Base-by-base conservation (phyloP, 2,888 invertebrate genomes). In the Minunthozetes semirufus region DNA sequence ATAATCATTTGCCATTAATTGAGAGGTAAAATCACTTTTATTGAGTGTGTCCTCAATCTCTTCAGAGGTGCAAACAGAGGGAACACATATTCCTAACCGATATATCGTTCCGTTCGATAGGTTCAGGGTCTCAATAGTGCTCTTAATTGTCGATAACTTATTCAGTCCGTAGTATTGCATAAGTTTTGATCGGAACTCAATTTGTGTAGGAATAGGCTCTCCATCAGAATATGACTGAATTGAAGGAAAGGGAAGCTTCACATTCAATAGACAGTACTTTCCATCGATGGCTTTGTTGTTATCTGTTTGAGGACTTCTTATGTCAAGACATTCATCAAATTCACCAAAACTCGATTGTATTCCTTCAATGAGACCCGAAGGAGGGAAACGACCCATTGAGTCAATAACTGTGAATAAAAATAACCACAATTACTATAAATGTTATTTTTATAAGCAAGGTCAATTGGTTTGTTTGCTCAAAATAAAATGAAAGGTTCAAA, bases 291-390 rank as follows among this genome's bases (percentile, higher is more conserved):
- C 71, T 19, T 53, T 70, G 17, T 27, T 53, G 22, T 25, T 0
- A 5, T 50, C n/a, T 27, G 25, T 63, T 15, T 46, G n/a, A 17
- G 70, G 74, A 70, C 50, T 46, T 27, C 48, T 68, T 13, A 74
- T 53, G 29, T 71, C 27, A 15, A 74, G 19, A 56, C 74, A 74
- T 42, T 74, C 74, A 25, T 74, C 74, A 25, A 25, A 74, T 74
- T 74, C 74, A 25, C 74, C 74, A 56, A 74, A 74, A 74, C 74
- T 74, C 9, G 74, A 74, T 22, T 50, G 50, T n/a, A 48, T 59
- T 6, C 74, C 74, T 33, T 59, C 46, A 29, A 70, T 15, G 25
- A 70, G 50, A 27, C 74, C 74, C 6, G 53, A 17, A 19, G 68
- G 70, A n/a, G 74, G 74, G 38, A 74, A 74, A 22, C 74, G 70